Percentiles rank a stretch among this genome's conserved stretches.
phyloP scores from a whole-genome alignment of 2,888 invertebrate genomes.

The Pharmacophagus antenor region DNA sequence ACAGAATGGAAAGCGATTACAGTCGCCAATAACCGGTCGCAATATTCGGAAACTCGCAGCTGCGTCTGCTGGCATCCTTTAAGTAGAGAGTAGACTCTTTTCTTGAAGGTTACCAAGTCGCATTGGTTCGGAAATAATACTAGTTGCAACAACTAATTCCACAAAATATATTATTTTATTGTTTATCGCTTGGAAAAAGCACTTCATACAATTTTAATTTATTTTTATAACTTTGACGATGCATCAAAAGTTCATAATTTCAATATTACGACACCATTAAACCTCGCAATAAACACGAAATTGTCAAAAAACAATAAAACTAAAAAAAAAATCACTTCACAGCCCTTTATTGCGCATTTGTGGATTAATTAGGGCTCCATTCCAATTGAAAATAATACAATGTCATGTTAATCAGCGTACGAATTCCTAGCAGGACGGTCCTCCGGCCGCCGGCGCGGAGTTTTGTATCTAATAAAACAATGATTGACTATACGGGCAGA shows the following conservation, averaged over 20 bases:
- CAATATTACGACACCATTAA: slow-evolving; percentile 13
- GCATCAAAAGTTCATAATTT: slow-evolving; percentile 4
- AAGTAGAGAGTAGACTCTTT: too few relatives aligned
- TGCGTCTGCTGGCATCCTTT: too few relatives aligned
- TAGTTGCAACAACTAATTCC: too few relatives aligned
- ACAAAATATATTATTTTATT: too few relatives aligned
- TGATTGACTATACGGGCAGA: slow-evolving; percentile 67
- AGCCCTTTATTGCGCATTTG: slow-evolving; percentile 20
- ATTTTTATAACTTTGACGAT: slow-evolving; percentile 3
- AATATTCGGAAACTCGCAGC: too few relatives aligned
- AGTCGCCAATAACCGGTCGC: too few relatives aligned
- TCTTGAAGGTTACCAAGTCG: too few relatives aligned
- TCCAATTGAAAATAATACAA: slow-evolving; percentile 21
- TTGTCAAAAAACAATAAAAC: slow-evolving; percentile 13
- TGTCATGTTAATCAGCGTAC: slow-evolving; percentile 24
- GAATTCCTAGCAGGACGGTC: slow-evolving; percentile 37
- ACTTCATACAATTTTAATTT: slow-evolving; percentile 5
- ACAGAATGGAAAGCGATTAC: too few relatives aligned
- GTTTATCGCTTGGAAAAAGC: neutral
- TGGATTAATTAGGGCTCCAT: slow-evolving; percentile 15
- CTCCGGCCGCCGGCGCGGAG: slow-evolving; percentile 39
- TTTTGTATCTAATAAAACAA: slow-evolving; percentile 69
- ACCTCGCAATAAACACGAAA: slow-evolving; percentile 2
- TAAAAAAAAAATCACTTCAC: slow-evolving; percentile 4
- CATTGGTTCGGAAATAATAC: too few relatives aligned